Conservation (phyloP, 2,113 vertebrate species). For the Gymnobelideus leadbeateri region DNA sequence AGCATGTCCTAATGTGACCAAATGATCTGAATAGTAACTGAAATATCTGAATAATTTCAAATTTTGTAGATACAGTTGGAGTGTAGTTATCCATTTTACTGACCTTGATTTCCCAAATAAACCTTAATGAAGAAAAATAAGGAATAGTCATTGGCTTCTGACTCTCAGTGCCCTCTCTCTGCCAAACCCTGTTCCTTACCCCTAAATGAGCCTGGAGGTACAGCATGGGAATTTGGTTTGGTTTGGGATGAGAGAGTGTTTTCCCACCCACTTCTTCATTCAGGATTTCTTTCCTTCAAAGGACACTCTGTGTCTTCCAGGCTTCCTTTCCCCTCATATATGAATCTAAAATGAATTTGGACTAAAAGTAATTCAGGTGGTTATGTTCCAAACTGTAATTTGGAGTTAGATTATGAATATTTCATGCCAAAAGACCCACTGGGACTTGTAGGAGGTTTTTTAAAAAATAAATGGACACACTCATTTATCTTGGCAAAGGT, state of each 20-base stretch:
- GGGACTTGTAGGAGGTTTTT: constrained; percentile 76
- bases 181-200: constrained; percentile 47
- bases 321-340: constrained; percentile 48
- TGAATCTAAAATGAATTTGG: constrained; percentile 76
- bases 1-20: background rate
- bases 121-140: background rate
- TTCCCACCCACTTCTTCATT: constrained; percentile 73
- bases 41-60: background rate
- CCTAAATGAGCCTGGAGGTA: constrained; percentile 53
- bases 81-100: background rate
- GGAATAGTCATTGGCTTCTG: background rate
- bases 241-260: constrained; percentile 44
- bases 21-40: background rate
- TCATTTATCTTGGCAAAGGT: constrained; percentile 77
- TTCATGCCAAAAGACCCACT: constrained; percentile 76
- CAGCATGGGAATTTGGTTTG: background rate
- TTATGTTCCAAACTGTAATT: constrained; percentile 78
- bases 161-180: background rate
- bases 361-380: constrained; percentile 78
- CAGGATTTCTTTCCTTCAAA: constrained; percentile 76
- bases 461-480: constrained; percentile 78
- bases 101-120: constrained; percentile 41
- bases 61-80: background rate
- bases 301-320: constrained; percentile 67
- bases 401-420: constrained; percentile 77